Evolutionary conservation across 2,113 vertebrate genomes (phyloP).

Genomic region (Caracal caracal): DNA sequence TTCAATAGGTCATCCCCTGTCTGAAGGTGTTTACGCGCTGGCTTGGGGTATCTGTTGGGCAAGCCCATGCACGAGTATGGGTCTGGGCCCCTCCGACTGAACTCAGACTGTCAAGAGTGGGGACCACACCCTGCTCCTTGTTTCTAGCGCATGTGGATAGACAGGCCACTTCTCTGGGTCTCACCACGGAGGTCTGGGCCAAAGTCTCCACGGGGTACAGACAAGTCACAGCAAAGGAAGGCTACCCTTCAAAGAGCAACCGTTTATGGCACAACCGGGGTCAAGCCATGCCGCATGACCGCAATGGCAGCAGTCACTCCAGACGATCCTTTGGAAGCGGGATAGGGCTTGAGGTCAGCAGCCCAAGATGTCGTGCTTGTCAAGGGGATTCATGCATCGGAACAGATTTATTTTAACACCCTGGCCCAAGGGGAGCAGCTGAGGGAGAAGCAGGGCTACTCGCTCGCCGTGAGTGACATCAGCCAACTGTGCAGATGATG

Average conservation of each 20-base stretch:
- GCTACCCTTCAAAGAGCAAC: not conserved
- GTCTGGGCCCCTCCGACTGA: not conserved
- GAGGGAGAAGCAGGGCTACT: not conserved
- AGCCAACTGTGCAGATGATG: not conserved
- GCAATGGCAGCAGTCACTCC: not conserved
- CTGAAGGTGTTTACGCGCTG: not conserved
- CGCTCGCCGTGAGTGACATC: not conserved
- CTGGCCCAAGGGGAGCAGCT: not conserved
- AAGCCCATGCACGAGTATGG: not conserved
- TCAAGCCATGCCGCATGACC: not conserved
- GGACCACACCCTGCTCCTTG: not conserved
- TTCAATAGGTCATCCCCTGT: not conserved
- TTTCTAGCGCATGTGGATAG: not conserved
- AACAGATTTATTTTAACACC: not conserved
- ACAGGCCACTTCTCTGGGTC: not conserved
- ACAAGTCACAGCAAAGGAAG: constrained; percentile 15
- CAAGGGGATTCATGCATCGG: not conserved
- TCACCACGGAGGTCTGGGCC: not conserved
- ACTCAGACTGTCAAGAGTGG: not conserved
- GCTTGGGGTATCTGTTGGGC: not conserved
- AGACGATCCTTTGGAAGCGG: not conserved
- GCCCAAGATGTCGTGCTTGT: not conserved
- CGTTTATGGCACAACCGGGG: not conserved
- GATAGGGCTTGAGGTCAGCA: not conserved
- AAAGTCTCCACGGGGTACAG: not conserved